These are phyloP conservation scores for Eupleurogrammus muticus DNA, from an alignment of 2,797 vertebrate genomes.

Conservation along the genomic window DNA sequence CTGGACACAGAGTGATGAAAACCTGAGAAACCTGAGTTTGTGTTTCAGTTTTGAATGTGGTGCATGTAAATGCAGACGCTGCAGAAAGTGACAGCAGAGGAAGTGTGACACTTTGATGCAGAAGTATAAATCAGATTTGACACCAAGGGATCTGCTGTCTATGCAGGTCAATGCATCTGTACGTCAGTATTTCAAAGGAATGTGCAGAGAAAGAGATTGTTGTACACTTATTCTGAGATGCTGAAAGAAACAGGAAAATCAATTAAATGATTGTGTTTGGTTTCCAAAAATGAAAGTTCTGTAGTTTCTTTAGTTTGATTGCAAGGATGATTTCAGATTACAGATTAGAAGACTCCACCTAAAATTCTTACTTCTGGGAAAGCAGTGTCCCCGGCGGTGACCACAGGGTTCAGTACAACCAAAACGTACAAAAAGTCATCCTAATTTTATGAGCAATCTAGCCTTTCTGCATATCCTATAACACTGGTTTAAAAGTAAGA, in stretches of 20 bases:
- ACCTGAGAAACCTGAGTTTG: neutral
- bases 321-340: neutral
- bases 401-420: no score
- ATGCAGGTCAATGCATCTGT: conserved; percentile 47
- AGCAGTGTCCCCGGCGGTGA: neutral
- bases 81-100: neutral
- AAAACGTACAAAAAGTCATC: neutral
- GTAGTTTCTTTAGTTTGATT: neutral
- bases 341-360: no score
- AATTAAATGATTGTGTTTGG: neutral
- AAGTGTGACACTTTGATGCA: neutral
- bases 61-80: neutral
- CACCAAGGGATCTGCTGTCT: conserved; percentile 18
- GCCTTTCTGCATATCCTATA: neutral
- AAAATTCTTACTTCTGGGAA: no score
- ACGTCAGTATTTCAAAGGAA: neutral
- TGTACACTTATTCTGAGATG: no score
- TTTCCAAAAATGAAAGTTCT: neutral
- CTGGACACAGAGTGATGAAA: conserved; percentile 53
- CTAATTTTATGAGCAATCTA: neutral
- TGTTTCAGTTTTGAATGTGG: neutral
- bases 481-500: neutral
- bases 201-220: neutral
- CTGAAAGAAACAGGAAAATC: no score
- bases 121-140: neutral